Evolutionary conservation across 2,113 vertebrate species (phyloP).

Genomic region (Polypterus bichir): DNA sequence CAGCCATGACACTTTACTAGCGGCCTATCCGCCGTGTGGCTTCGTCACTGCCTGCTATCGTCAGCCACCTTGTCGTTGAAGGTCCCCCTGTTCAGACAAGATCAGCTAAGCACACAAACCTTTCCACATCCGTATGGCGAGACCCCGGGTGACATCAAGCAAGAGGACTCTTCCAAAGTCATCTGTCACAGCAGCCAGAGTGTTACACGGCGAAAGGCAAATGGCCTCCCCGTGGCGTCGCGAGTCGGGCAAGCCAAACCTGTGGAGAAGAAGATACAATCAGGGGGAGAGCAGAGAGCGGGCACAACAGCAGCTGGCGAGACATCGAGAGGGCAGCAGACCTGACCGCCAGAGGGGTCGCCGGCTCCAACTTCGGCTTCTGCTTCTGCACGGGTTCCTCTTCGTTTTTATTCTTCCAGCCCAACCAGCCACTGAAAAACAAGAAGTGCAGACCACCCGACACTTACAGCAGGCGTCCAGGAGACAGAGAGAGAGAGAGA

Average conservation of each 20-base stretch:
- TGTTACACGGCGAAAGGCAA: constrained; percentile 87
- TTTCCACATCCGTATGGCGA: constrained; percentile 95
- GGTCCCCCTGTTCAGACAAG: neutral
- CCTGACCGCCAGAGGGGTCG: constrained; percentile 81
- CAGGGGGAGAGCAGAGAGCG: neutral
- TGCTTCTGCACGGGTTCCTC: constrained; percentile 77
- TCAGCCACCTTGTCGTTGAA: too few relatives aligned
- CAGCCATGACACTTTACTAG: too few relatives aligned
- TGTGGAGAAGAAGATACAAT: constrained; percentile 23
- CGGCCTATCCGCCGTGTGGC: too few relatives aligned
- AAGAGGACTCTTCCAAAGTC: constrained; percentile 87
- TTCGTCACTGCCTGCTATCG: too few relatives aligned
- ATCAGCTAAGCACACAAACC: constrained; percentile 40
- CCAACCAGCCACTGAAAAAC: constrained; percentile 78
- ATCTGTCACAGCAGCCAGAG: constrained; percentile 87
- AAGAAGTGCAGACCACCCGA: neutral
- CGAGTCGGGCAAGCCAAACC: constrained; percentile 92
- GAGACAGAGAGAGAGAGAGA: too few relatives aligned
- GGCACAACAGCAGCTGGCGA: neutral
- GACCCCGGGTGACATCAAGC: constrained; percentile 75
- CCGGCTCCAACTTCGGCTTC: constrained; percentile 88
- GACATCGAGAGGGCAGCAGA: too few relatives aligned
- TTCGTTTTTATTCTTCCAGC: constrained; percentile 84
- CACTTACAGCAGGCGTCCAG: too few relatives aligned
- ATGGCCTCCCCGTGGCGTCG: constrained; percentile 85